Conservation (phyloP, 2,113 vertebrate genomes). For the Stictonetta naevosa region DNA sequence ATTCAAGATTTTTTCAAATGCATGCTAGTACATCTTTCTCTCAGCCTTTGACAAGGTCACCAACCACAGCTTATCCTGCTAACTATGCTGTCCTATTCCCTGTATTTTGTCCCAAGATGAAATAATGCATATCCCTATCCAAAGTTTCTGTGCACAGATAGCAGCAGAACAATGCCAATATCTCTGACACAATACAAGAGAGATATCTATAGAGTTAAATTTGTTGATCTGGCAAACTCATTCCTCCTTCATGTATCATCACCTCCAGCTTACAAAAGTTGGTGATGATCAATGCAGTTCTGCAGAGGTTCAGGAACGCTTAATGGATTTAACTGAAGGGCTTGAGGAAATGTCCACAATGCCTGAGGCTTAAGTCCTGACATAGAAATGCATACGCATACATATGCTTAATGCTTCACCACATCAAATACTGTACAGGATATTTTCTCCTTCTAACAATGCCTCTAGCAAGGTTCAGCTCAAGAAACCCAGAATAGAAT, state of each 20-base stretch:
- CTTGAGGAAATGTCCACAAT: not conserved
- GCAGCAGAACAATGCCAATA: not conserved
- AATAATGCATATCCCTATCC: not conserved
- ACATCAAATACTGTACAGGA: not conserved
- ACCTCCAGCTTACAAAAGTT: not conserved
- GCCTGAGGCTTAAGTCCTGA: conserved; percentile 1
- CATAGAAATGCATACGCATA: not conserved
- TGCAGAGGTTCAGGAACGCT: not conserved
- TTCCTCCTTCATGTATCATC: not conserved
- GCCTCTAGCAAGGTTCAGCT: conserved; percentile 19
- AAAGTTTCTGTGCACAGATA: not conserved
- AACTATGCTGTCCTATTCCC: not conserved
- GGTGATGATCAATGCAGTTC: not conserved
- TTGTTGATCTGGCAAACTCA: not conserved
- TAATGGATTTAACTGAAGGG: not conserved
- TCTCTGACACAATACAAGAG: rapidly evolving
- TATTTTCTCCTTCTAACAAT: conserved; percentile 24
- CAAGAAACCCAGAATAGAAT: not conserved
- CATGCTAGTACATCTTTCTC: not conserved
- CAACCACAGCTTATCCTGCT: not conserved
- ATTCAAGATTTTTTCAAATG: not conserved
- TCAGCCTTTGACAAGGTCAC: not conserved
- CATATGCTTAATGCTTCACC: conserved; percentile 18
- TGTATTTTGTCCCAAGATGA: not conserved
- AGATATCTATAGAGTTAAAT: not conserved